Base-by-base conservation (phyloP, 1,140 invertebrate species). In the Halesus radiatus region DNA sequence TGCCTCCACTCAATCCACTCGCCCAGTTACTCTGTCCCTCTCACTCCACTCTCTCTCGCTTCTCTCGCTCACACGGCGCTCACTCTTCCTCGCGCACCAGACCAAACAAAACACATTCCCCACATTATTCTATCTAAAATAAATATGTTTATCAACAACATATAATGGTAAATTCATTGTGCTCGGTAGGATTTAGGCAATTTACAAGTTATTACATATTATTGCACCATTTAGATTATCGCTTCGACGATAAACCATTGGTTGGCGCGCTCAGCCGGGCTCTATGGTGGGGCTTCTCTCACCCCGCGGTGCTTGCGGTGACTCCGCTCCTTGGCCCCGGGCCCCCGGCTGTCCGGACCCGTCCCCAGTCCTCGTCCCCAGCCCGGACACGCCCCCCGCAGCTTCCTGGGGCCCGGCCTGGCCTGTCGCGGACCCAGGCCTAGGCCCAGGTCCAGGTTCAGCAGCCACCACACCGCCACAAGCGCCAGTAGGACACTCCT, bases 271-370 rank as follows among this genome's bases (percentile, higher is more conserved):
- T 89, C 88, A 89, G 86, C 88, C 88, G 83, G 88, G 88, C 85
- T 89, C 88, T 88, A 89, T 85, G 62, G 77, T 8, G 78, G 85
- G 45, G 82, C 56, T 72, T 72, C 87, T 86, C 88, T 86, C 85
- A 87, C 88, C 85, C 88, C 88, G 86, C 88, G 88, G 85, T 89
- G 88, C 86, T 89, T 89, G 87, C 88, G 88, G 86, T 88, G 83
- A 23, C 74, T 74, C 53, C 23, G 13, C 80, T 60, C 52, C 78
- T 64, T 58, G 76, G 76, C 22, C 58, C 68, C 64, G 54, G 76
- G 64, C 60, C 50, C 73, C 76, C 85, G 85, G 84, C 62, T 70
- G 58, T 77, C 81, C 62, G 23, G 32, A 66, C 72, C 74, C 50
- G 29, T 85, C 72, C 76, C 82, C 74, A 78, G 80, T 76, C 62